Percentiles rank a stretch among this genome's conserved stretches.
Conservation (phyloP, 2,797 vertebrate genomes). For the Sebastes paucispinis region DNA sequence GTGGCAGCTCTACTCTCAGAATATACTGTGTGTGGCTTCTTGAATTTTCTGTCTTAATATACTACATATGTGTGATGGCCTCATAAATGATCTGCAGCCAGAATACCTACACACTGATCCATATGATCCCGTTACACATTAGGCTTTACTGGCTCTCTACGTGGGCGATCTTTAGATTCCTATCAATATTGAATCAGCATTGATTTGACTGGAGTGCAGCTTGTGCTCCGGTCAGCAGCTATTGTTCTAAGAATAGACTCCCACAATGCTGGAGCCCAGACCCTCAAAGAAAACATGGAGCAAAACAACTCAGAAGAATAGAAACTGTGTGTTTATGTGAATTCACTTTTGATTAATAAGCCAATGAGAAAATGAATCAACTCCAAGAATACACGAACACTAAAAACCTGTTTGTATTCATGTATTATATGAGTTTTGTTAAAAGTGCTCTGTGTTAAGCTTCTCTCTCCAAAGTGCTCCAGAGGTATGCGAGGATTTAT, state of each 20-base stretch:
- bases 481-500: not conserved
- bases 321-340: not conserved
- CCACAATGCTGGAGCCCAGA: slow-evolving; percentile 17
- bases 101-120: slow-evolving; percentile 30
- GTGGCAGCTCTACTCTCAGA: no score
- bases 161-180: slow-evolving; percentile 61
- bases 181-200: slow-evolving; percentile 79
- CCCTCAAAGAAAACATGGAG: not conserved
- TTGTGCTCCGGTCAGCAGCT: slow-evolving; percentile 31
- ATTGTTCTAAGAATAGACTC: slow-evolving; percentile 51
- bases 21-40: not conserved
- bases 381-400: not conserved
- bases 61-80: not conserved
- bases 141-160: not conserved
- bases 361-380: not conserved
- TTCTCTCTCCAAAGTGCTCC: not conserved
- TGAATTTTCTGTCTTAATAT: not conserved
- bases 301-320: not conserved
- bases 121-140: slow-evolving; percentile 40
- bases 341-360: not conserved
- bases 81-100: slow-evolving; percentile 1
- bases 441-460: not conserved
- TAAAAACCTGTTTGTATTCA: not conserved
- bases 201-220: slow-evolving; percentile 58
- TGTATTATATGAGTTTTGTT: not conserved